Evolutionary conservation across 2,888 invertebrate genomes (phyloP), one percentile per base, ranked within the genome.

Genomic region (Siphonodentalium dalli): DNA sequence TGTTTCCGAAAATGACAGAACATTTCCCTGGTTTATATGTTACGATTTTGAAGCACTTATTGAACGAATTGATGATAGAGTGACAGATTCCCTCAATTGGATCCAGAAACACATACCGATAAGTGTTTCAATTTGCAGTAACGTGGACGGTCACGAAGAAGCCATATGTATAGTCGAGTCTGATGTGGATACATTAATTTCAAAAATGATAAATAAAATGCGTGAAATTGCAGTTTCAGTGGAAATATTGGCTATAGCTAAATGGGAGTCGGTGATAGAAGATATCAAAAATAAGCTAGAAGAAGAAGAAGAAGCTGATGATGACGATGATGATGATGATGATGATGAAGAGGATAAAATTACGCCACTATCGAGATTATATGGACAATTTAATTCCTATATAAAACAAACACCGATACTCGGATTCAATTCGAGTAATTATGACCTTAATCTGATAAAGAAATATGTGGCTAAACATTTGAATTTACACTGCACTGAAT

Each of bases 41-140:
- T 61, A 41, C 35, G 61, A 61, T 33, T 54, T 54, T 24, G 57
- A 61, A 44, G 34, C 50, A 13, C 48, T 61, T 42, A 21, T 61
- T 8, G 20, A 37, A 6, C 27, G n/a, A n/a, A n/a, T n/a, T n/a
- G n/a, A 53, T 1, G 53, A 53, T n/a, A 20, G 21, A 1, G 24
- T 53, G 13, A 50, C 46, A 0, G 46, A 56, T 9, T 27, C 7
- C 21, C 26, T 60, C n/a, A n/a, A 39, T 9, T 56, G 54, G 51
- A 60, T 47, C 1, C 53, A 53, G 3, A 33, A 47, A 23, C 60
- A 60, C 49, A 38, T 50, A 2, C 56, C 60, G 8, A 27, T 56
- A 26, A 54, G 51, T 20, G 53, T 54, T 13, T 55, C 52, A 9
- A 31, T 58, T 24, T 46, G 54, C 26, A 54, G 53, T 28, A 59